Evolutionary conservation across 2,797 vertebrate genomes (phyloP).

Genomic region (Pteronotus mesoamericanus): DNA sequence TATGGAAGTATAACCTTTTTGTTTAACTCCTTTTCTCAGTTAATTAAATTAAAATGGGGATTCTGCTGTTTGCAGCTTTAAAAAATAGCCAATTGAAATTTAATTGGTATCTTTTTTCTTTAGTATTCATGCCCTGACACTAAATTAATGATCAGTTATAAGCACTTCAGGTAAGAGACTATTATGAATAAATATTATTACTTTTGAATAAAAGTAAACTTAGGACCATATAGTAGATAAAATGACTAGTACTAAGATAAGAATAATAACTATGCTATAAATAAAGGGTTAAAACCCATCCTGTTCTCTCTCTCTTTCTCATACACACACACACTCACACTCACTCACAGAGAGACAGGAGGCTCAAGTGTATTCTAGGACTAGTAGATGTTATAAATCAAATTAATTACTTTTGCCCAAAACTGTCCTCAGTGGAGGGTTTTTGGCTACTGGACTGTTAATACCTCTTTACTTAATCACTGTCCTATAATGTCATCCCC

Average conservation of each 20-base stretch:
- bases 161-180: conserved; percentile 78
- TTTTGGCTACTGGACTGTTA: conserved; percentile 60
- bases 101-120: conserved; percentile 84
- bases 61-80: conserved; percentile 81
- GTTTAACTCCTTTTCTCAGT: conserved; percentile 60
- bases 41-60: conserved; percentile 84
- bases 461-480: conserved; percentile 67
- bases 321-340: neutral
- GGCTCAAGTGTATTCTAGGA: conserved; percentile 60
- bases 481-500: conserved; percentile 63
- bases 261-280: conserved; percentile 62
- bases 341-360: conserved; percentile 62
- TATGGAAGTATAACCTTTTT: neutral
- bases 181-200: conserved; percentile 63
- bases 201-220: conserved; percentile 72
- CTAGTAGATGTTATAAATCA: conserved; percentile 77
- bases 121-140: conserved; percentile 82
- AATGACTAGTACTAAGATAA: conserved; percentile 37
- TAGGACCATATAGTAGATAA: conserved; percentile 20
- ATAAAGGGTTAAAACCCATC: conserved; percentile 62
- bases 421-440: conserved; percentile 62
- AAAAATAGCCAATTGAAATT: conserved; percentile 85
- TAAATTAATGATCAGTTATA: conserved; percentile 82
- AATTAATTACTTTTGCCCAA: conserved; percentile 78
- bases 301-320: conserved; percentile 8